Evolutionary conservation across 2,888 invertebrate genomes (phyloP).

Genomic region (Tuta absoluta): DNA sequence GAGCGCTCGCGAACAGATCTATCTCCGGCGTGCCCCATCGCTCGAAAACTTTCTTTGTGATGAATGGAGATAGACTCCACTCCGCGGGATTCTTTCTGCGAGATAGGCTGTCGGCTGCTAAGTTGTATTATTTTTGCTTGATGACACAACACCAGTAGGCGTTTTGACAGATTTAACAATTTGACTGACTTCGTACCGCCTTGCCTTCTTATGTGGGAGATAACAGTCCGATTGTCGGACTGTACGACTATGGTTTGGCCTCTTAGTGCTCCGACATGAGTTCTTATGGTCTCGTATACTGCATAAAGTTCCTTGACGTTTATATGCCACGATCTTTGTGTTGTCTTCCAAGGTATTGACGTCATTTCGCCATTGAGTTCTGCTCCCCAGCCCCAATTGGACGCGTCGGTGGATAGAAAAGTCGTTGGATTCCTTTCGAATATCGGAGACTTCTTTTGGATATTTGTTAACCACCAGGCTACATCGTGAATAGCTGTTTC

Average conservation of each 20-base stretch:
- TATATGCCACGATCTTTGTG: constrained; percentile 36
- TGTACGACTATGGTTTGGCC: constrained; percentile 30
- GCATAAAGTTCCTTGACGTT: constrained; percentile 40
- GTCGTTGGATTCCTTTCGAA: constrained; percentile 10
- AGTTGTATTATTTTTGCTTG: constrained; percentile 15
- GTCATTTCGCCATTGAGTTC: constrained; percentile 30
- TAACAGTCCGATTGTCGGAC: constrained; percentile 35
- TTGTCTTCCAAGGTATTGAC: constrained; percentile 31
- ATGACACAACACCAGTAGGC: background rate
- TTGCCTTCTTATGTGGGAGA: constrained; percentile 35
- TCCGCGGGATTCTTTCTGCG: constrained; percentile 11
- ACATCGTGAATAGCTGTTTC: background rate
- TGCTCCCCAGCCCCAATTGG: constrained; percentile 32
- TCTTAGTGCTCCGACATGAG: background rate
- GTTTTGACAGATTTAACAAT: background rate
- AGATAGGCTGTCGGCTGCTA: constrained; percentile 36
- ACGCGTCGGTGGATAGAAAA: constrained; percentile 30
- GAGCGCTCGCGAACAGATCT: constrained; percentile 2
- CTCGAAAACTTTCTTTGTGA: background rate
- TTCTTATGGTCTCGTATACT: constrained; percentile 24
- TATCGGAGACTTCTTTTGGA: constrained; percentile 19
- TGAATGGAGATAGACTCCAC: background rate
- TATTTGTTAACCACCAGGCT: constrained; percentile 28
- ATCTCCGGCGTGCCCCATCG: constrained; percentile 15
- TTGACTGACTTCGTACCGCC: constrained; percentile 32